Conservation (phyloP, 1,140 invertebrate species). For the Drosophila setifemur region DNA sequence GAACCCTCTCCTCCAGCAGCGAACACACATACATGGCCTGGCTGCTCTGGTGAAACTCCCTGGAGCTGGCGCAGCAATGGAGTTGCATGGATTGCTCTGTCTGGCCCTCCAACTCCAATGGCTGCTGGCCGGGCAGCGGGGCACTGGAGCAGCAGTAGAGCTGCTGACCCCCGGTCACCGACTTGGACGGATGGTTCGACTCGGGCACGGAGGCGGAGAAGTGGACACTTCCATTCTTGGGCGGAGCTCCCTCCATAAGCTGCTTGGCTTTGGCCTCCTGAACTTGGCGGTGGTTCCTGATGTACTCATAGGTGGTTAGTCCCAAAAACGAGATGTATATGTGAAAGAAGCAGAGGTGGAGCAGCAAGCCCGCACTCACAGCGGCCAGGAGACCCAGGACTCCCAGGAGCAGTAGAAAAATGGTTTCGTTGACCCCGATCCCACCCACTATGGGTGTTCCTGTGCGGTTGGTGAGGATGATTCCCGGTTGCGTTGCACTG, state of each 20-base stretch:
- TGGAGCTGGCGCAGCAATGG: slow-evolving; percentile 76
- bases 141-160: slow-evolving; percentile 74
- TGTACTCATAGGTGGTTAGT: slow-evolving; percentile 95
- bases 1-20: slow-evolving; percentile 58
- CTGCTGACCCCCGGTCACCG: slow-evolving; percentile 34
- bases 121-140: slow-evolving; percentile 63
- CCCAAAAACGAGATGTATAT: slow-evolving; percentile 93
- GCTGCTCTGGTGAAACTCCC: slow-evolving; percentile 68
- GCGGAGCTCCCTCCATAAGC: slow-evolving; percentile 34
- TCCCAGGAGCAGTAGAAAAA: slow-evolving; percentile 87
- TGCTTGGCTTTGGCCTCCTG: slow-evolving; percentile 73
- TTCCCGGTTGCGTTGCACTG: background rate
- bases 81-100: slow-evolving; percentile 32
- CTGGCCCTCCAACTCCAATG: slow-evolving; percentile 22
- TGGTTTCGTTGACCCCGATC: slow-evolving; percentile 83
- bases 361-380: slow-evolving; percentile 89
- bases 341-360: slow-evolving; percentile 95
- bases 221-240: slow-evolving; percentile 41
- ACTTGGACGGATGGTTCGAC: slow-evolving; percentile 68
- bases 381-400: slow-evolving; percentile 88
- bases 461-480: slow-evolving; percentile 38
- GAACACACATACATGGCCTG: slow-evolving; percentile 79
- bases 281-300: slow-evolving; percentile 85
- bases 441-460: slow-evolving; percentile 49
- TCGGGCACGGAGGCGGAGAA: slow-evolving; percentile 43